A percentile compares a stretch with the other conserved stretches of the same genome.
These are phyloP conservation scores for Phasia obesa DNA, from an alignment of 2,888 invertebrate genomes.

Conservation along the genomic window DNA sequence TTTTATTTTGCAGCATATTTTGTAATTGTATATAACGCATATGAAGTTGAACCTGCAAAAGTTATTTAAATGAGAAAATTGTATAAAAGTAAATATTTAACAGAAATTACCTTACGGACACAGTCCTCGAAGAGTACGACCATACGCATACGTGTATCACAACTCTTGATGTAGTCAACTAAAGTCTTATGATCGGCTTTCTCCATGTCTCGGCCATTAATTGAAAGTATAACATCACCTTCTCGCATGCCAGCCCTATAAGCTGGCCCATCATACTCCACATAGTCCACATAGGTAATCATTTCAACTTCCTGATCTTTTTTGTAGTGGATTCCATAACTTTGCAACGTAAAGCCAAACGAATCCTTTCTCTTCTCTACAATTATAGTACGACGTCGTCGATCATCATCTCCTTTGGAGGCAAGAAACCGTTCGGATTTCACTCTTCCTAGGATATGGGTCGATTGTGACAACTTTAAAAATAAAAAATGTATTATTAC, in stretches of 20 bases:
- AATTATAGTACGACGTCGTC: slow-evolving; percentile 94
- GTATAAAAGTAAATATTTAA: neutral
- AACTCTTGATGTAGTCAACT: slow-evolving; percentile 95
- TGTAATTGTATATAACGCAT: slow-evolving; percentile 96
- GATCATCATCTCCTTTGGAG: slow-evolving; percentile 91
- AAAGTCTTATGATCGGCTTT: slow-evolving; percentile 96
- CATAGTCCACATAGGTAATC: slow-evolving; percentile 98
- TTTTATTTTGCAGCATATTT: slow-evolving; percentile 91
- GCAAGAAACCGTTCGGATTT: slow-evolving; percentile 87
- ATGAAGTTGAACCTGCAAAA: slow-evolving; percentile 88
- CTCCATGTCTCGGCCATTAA: slow-evolving; percentile 98
- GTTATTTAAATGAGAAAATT: slow-evolving; percentile 14
- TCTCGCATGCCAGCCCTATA: slow-evolving; percentile 96
- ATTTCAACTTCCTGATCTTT: slow-evolving; percentile 97
- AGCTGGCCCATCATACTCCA: slow-evolving; percentile 95
- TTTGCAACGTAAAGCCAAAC: slow-evolving; percentile 98
- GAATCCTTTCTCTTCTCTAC: slow-evolving; percentile 94
- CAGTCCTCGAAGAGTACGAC: slow-evolving; percentile 98
- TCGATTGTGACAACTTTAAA: slow-evolving; percentile 79
- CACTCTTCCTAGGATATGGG: slow-evolving; percentile 87
- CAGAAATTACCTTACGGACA: slow-evolving; percentile 89
- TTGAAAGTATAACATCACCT: slow-evolving; percentile 97
- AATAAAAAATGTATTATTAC: neutral
- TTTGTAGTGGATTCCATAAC: slow-evolving; percentile 98
- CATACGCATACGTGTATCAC: slow-evolving; percentile 95